Base-by-base conservation (phyloP, 2,113 vertebrate genomes). In the Ophiodon elongatus region DNA sequence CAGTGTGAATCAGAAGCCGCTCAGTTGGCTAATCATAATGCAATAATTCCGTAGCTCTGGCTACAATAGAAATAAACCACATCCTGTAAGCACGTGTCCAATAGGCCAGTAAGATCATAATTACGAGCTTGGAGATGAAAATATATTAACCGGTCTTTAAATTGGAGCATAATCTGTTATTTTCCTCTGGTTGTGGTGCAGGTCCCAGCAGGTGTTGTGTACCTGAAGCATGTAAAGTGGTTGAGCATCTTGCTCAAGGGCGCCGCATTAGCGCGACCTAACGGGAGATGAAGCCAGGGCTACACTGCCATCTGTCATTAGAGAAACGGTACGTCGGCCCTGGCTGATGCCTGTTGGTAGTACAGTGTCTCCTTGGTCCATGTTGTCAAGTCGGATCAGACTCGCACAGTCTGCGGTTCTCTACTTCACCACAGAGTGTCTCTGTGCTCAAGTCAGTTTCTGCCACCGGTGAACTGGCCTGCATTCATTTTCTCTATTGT, bases 341-440 rank as follows among this genome's bases (percentile, higher is more conserved):
- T 65, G 27, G 43, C 69, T 64, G 23, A 73, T 35, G 59, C 14
- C 10, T 33, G n/a, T 15, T 43, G 21, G 8, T 6, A 21, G 4
- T 33, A 29, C 77, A 25, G 23, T n/a, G 27, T 54, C 59, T 33
- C 64, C 59, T 59, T 27, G 17, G 33, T 45, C 56, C 33, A n/a
- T 17, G 60, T 73, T 56, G 25, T 19, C 50, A 17, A 7, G 6
- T 17, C 2, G 57, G 17, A 47, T 56, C 15, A 41, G 62, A 41
- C 10, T 59, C 31, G 19, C 56, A 65, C 15, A 31, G 8, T 19
- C 17, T 89, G 91, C 80, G 91, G 41, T 91, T 87, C 86, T 52
- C 35, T 23, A 0, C 47, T 76, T 85, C 17, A 33, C 94, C 95
- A 94, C 94, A 50, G 1, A 78, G 91, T 88, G 95, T 89, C 94